Conservation (phyloP, 2,797 vertebrate genomes). For the Xenentodon cancila region DNA sequence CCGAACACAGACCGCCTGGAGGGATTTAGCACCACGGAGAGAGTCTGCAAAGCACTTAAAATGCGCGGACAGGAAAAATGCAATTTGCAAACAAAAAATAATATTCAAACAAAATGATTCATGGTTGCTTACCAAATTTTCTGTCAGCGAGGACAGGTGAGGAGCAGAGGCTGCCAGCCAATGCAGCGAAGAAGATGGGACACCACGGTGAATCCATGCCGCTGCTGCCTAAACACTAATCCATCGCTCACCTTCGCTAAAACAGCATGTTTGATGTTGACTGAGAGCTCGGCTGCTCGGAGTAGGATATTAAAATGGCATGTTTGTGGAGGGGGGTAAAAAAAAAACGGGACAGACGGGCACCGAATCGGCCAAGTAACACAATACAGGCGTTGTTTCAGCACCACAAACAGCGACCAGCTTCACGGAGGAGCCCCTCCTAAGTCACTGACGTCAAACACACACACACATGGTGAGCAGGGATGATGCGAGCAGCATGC, state of each 20-base stretch:
- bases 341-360: background rate
- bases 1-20: background rate
- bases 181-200: slow-evolving; percentile 68
- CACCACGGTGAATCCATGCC: slow-evolving; percentile 73
- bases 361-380: slow-evolving; percentile 25
- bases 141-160: slow-evolving; percentile 65
- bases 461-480: slow-evolving; percentile 58
- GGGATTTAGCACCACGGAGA: slow-evolving; percentile 17
- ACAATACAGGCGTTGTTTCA: slow-evolving; percentile 73
- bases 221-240: slow-evolving; percentile 61
- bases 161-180: slow-evolving; percentile 68
- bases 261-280: slow-evolving; percentile 54
- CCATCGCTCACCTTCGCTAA: slow-evolving; percentile 72
- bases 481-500: slow-evolving; percentile 42
- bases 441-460: slow-evolving; percentile 79
- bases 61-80: background rate
- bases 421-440: slow-evolving; percentile 75
- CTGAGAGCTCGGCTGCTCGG: slow-evolving; percentile 28
- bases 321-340: background rate
- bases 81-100: too few relatives aligned
- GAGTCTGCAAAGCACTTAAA: background rate
- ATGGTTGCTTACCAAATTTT: slow-evolving; percentile 79
- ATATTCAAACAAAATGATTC: background rate
- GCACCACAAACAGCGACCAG: slow-evolving; percentile 81
- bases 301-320: slow-evolving; percentile 26